Evolutionary conservation across 2,888 invertebrate species (phyloP), one percentile per base, ranked within the genome.

Genomic region (Cephus pygmeus): DNA sequence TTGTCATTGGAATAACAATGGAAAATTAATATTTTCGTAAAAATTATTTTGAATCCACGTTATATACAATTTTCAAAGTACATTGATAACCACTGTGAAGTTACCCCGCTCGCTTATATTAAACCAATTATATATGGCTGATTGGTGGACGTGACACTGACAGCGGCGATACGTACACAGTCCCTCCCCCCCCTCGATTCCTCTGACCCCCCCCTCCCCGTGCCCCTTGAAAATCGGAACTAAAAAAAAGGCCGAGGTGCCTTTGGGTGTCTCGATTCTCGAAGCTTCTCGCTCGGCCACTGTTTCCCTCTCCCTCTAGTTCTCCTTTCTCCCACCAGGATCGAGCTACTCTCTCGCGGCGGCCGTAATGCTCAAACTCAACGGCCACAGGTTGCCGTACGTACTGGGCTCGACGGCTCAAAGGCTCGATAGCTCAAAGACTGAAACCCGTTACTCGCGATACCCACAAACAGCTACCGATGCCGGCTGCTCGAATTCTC

Each of bases 101-200:
- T 73, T 56, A 56, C 40, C 71, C 77, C 36, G 76, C 69, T 76
- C 69, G 77, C 69, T 77, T 82, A 80, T 76, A 80, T 80, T 78
- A 78, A 80, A 81, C 80, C 79, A 82, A 80, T 80, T 81, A 80
- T 80, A 81, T 80, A 80, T 77, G 79, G 80, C 79, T 79, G 79
- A 79, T 81, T 78, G 77, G 79, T 77, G 78, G 79, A 81, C 81
- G 79, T 80, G 81, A 81, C 79, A 81, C 78, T 80, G 81, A 80
- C 79, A 81, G 79, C 79, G 79, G 77, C 77, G 80, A 78, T 78
- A 81, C 71, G 81, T 79, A 77, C 76, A 77, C 78, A 34, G 73
- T 69, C 73, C 73, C 69, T 69, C 68, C 71, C 75, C 75, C 23
- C 15, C 73, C 79, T 73, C 73, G 69, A 68, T 35, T n/a, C 35